phyloP scores from a whole-genome alignment of 2,888 invertebrate species.

The Lissonota sp. region DNA sequence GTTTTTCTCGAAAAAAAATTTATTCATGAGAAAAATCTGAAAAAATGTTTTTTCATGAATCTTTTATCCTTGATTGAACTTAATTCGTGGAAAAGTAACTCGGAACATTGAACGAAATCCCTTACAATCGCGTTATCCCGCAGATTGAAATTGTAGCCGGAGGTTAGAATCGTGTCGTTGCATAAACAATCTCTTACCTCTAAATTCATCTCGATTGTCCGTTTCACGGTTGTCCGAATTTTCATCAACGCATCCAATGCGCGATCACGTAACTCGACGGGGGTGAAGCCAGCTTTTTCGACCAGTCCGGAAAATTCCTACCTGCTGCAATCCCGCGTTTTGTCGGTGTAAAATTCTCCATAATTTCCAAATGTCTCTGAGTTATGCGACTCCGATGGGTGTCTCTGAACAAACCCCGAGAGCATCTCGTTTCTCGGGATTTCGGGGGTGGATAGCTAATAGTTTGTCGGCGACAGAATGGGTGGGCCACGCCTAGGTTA shows the following conservation, averaged over 20 bases:
- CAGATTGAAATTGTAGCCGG: slow-evolving; percentile 19
- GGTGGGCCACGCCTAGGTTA: slow-evolving; percentile 37
- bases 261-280: slow-evolving; percentile 73
- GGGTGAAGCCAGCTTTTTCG: slow-evolving; percentile 8
- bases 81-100: too few species aligned
- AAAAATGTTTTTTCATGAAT: too few species aligned
- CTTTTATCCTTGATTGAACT: too few species aligned
- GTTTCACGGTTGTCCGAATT: slow-evolving; percentile 67
- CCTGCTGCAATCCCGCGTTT: slow-evolving; percentile 7
- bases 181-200: slow-evolving; percentile 68
- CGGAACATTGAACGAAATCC: too few species aligned
- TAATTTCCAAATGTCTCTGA: slow-evolving; percentile 32
- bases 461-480: slow-evolving; percentile 37
- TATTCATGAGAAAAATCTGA: too few species aligned
- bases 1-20: too few species aligned
- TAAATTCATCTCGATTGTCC: not conserved
- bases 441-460: slow-evolving; percentile 9
- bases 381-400: slow-evolving; percentile 14
- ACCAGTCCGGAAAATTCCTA: slow-evolving; percentile 30
- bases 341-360: slow-evolving; percentile 12
- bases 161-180: slow-evolving; percentile 70
- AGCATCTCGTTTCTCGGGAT: slow-evolving; percentile 24
- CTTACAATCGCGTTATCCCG: not conserved
- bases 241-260: slow-evolving; percentile 73
- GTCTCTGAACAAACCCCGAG: not conserved